Percentiles rank a stretch among this genome's conserved stretches.
Conservation (phyloP, 2,113 vertebrate species). For the Ciconia boyciana region DNA sequence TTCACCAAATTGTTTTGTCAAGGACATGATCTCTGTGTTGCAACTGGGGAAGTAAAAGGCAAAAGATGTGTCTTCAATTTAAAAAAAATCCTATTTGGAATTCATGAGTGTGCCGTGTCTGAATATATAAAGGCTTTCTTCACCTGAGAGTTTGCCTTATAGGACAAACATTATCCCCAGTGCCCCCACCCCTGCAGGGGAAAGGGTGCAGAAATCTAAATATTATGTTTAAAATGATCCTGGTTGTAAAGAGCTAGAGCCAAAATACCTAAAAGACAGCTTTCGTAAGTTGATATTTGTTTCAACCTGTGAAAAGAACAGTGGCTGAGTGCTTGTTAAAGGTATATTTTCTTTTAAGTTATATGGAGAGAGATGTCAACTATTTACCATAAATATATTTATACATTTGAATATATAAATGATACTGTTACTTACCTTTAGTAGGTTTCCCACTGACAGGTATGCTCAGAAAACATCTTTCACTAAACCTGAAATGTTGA, state of each 20-base stretch:
- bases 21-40: neutral
- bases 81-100: neutral
- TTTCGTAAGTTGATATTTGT: constrained; percentile 33
- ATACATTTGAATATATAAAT: constrained; percentile 81
- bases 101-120: neutral
- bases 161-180: constrained; percentile 31
- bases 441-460: constrained; percentile 79
- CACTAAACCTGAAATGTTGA: constrained; percentile 88
- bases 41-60: neutral
- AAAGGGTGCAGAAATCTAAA: constrained; percentile 48
- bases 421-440: constrained; percentile 74
- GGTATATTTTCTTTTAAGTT: constrained; percentile 68
- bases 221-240: constrained; percentile 41
- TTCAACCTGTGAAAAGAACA: constrained; percentile 33
- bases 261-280: constrained; percentile 37
- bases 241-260: constrained; percentile 32
- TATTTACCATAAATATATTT: constrained; percentile 72
- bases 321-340: constrained; percentile 45
- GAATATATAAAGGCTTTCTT: constrained; percentile 22
- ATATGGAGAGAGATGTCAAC: constrained; percentile 58
- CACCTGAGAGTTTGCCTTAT: constrained; percentile 23
- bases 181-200: neutral
- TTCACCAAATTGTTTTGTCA: neutral
- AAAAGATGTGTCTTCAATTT: neutral
- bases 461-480: constrained; percentile 80